Evolutionary conservation across 2,888 invertebrate species (phyloP).

Genomic region (Seira ritae): DNA sequence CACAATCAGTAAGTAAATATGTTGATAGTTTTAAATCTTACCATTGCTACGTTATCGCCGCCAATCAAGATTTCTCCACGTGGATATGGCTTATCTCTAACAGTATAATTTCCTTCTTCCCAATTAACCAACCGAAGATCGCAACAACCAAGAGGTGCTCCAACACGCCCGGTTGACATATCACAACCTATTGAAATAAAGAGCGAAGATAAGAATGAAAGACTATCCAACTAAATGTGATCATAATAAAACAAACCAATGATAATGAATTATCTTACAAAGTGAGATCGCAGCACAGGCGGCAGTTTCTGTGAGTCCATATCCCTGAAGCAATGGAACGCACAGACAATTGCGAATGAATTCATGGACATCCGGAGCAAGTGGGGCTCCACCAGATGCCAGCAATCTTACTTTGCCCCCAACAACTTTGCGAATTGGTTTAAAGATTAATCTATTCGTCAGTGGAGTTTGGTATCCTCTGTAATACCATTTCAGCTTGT

Average conservation of each 20-base stretch:
- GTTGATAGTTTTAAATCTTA: not conserved
- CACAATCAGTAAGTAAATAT: not conserved
- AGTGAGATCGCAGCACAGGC: slow-evolving; percentile 83
- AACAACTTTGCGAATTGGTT: slow-evolving; percentile 83
- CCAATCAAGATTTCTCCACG: slow-evolving; percentile 89
- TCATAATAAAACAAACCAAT: not conserved
- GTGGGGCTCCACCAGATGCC: slow-evolving; percentile 93
- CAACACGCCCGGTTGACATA: slow-evolving; percentile 88
- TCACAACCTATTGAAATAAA: slow-evolving; percentile 79
- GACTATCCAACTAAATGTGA: too few relatives aligned
- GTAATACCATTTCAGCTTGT: slow-evolving; percentile 91
- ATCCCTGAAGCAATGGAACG: slow-evolving; percentile 93
- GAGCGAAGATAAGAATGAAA: too few relatives aligned
- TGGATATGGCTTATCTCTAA: slow-evolving; percentile 90
- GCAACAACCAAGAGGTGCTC: slow-evolving; percentile 89
- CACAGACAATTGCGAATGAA: slow-evolving; percentile 95
- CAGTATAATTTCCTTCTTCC: slow-evolving; percentile 94
- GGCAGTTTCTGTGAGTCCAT: slow-evolving; percentile 97
- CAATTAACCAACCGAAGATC: slow-evolving; percentile 92
- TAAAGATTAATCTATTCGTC: slow-evolving; percentile 83
- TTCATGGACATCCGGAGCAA: slow-evolving; percentile 95
- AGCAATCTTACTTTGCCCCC: slow-evolving; percentile 93
- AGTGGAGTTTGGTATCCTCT: slow-evolving; percentile 89
- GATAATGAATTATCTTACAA: slow-evolving; percentile 49
- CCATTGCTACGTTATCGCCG: slow-evolving; percentile 90